Evolutionary conservation across 2,888 invertebrate species (phyloP).

Genomic region (Shargacucullia verbasci): DNA sequence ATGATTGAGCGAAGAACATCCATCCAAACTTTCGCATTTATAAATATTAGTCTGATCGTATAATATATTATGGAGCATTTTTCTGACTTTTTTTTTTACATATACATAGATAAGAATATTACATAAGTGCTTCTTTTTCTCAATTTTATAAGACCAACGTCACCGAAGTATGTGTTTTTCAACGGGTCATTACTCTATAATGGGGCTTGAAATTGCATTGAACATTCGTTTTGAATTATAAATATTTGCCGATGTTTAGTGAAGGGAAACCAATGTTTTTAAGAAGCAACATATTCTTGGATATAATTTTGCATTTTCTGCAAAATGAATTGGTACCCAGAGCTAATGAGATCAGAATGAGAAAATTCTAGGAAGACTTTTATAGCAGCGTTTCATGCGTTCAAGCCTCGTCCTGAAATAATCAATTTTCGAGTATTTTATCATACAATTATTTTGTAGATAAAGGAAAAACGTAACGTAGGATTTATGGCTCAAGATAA

Average conservation of each 20-base stretch:
- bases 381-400: not conserved
- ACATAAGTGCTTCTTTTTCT: not conserved
- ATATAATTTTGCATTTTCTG: no score
- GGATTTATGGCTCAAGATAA: constrained; percentile 30
- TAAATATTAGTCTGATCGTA: not conserved
- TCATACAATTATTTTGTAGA: constrained; percentile 24
- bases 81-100: no score
- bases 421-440: constrained; percentile 19
- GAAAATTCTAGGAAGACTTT: no score
- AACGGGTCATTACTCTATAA: constrained; percentile 36
- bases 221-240: constrained; percentile 20
- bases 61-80: not conserved
- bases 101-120: no score
- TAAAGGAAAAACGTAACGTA: constrained; percentile 14
- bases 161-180: constrained; percentile 16
- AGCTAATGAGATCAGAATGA: no score
- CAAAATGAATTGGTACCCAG: no score
- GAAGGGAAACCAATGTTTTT: constrained; percentile 11
- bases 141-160: no score
- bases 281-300: no score
- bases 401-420: not conserved
- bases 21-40: not conserved
- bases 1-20: constrained; percentile 18
- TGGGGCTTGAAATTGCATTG: constrained; percentile 46
- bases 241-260: constrained; percentile 30